Evolutionary conservation across 2,113 vertebrate genomes (phyloP).

Genomic region (Perca fluviatilis): DNA sequence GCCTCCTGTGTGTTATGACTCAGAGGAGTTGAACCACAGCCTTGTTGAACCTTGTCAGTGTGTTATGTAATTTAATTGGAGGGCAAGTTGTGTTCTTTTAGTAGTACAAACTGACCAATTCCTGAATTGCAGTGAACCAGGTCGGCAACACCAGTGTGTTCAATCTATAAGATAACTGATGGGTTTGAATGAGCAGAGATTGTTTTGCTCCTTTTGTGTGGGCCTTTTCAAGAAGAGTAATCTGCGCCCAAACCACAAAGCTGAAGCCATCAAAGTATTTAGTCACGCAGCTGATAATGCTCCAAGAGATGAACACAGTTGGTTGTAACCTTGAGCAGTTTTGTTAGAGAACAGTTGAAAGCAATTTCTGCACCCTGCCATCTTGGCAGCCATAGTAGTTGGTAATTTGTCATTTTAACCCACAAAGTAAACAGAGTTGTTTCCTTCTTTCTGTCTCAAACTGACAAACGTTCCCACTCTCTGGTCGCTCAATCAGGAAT

Average conservation of each 20-base stretch:
- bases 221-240: constrained; percentile 10
- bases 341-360: not conserved
- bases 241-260: constrained; percentile 22
- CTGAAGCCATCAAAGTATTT: constrained; percentile 33
- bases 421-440: constrained; percentile 19
- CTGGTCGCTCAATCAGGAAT: constrained; percentile 17
- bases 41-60: constrained; percentile 34
- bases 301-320: not conserved
- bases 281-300: constrained; percentile 24
- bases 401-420: constrained; percentile 46
- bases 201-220: constrained; percentile 9
- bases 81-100: constrained; percentile 36
- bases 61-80: constrained; percentile 48
- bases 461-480: constrained; percentile 9
- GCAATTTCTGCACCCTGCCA: constrained; percentile 6
- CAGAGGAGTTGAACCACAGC: constrained; percentile 8
- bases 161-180: not conserved
- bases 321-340: constrained; percentile 19
- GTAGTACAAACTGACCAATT: constrained; percentile 29
- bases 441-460: constrained; percentile 3
- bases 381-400: not conserved
- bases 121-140: constrained; percentile 22
- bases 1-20: constrained; percentile 1
- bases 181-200: not conserved
- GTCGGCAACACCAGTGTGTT: constrained; percentile 27